Conservation (phyloP, 2,113 vertebrate species). For the Salvelinus namaycush region DNA sequence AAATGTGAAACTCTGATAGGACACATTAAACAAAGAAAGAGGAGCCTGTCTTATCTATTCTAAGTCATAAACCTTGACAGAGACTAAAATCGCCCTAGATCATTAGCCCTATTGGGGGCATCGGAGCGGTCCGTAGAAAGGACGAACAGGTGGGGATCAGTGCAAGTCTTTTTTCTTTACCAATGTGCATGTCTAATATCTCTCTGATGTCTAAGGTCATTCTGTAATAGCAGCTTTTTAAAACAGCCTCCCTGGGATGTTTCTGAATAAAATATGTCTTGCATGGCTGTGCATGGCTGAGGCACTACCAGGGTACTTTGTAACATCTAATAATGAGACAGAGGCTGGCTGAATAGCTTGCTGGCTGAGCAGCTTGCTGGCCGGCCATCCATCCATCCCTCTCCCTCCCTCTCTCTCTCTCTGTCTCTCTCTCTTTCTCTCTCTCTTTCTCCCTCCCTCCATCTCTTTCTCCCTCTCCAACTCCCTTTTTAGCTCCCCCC, state of each 20-base stretch:
- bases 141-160: conserved; percentile 8
- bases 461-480: conserved; percentile 12
- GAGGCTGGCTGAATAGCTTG: neutral
- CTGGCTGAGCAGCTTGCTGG: neutral
- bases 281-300: conserved; percentile 9
- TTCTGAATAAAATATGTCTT: conserved; percentile 42
- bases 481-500: conserved; percentile 18
- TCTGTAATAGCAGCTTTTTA: conserved; percentile 19
- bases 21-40: neutral
- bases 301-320: conserved; percentile 29
- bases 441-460: neutral
- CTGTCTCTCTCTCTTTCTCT: neutral
- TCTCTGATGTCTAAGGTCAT: conserved; percentile 40
- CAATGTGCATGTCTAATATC: conserved; percentile 37
- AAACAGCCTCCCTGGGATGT: conserved; percentile 14
- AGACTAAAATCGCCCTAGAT: neutral
- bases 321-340: conserved; percentile 20
- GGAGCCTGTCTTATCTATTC: neutral
- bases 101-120: neutral
- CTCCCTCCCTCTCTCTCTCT: neutral
- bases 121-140: neutral
- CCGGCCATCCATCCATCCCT: neutral
- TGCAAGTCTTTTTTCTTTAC: conserved; percentile 8
- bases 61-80: neutral
- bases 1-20: neutral